Evolutionary conservation across 2,888 invertebrate species (phyloP).

Genomic region (Brenthis ino): DNA sequence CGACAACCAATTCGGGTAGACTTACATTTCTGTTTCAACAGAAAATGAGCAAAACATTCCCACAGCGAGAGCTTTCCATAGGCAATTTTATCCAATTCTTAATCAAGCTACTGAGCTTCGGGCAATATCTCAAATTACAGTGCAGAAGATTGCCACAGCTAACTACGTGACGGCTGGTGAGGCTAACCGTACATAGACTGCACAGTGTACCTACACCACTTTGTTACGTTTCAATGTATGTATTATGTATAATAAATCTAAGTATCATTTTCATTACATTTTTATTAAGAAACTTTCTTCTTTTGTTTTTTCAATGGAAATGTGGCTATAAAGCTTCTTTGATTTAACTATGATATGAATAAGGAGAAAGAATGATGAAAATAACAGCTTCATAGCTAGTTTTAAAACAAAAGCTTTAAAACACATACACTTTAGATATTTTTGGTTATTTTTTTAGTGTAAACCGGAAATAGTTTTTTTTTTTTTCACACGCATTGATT

Average conservation of each 20-base stretch:
- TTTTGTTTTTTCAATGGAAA: too few relatives aligned
- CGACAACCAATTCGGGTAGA: slow-evolving; percentile 2
- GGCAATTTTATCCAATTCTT: slow-evolving; percentile 73
- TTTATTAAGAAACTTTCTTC: too few relatives aligned
- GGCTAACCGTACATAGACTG: slow-evolving; percentile 5
- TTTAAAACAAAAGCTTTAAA: too few relatives aligned
- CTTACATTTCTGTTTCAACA: slow-evolving; percentile 24
- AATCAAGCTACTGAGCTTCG: slow-evolving; percentile 73
- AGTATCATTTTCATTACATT: too few relatives aligned
- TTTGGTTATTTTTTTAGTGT: too few relatives aligned
- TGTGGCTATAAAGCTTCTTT: too few relatives aligned
- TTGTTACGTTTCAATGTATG: slow-evolving; percentile 1
- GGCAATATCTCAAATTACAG: slow-evolving; percentile 78
- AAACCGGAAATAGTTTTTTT: too few relatives aligned
- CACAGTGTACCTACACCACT: background rate
- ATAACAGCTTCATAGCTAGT: too few relatives aligned
- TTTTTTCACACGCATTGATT: too few relatives aligned
- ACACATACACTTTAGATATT: too few relatives aligned
- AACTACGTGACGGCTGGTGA: slow-evolving; percentile 40
- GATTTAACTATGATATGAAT: too few relatives aligned
- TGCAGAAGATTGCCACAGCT: slow-evolving; percentile 68
- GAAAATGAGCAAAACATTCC: slow-evolving; percentile 25
- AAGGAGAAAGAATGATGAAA: too few relatives aligned
- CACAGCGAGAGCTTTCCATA: slow-evolving; percentile 43
- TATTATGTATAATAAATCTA: background rate